Evolutionary conservation across 2,888 invertebrate species (phyloP).

Genomic region (Sarcophaga caerulescens): DNA sequence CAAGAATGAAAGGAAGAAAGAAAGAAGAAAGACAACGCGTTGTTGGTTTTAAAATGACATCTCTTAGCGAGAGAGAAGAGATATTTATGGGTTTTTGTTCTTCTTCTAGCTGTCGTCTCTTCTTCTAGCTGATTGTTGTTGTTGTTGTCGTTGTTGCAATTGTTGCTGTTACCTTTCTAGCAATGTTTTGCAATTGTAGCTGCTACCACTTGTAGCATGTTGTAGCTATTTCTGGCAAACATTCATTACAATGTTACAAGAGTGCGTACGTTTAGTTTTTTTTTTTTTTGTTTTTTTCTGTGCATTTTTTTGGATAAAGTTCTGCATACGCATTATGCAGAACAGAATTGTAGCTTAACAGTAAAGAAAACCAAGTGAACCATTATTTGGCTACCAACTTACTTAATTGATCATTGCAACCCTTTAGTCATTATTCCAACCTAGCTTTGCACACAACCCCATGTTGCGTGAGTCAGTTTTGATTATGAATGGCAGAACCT

Average conservation of each 20-base stretch:
- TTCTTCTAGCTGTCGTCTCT: not conserved
- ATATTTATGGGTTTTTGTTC: constrained; percentile 62
- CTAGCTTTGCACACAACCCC: too few species aligned
- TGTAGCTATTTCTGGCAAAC: not conserved
- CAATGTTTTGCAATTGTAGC: constrained; percentile 42
- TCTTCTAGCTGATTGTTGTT: not conserved
- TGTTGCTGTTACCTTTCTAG: constrained; percentile 7
- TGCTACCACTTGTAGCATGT: constrained; percentile 23
- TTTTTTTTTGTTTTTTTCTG: too few species aligned
- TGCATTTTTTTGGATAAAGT: too few species aligned
- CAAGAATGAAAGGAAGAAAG: not conserved
- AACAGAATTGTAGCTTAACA: too few species aligned
- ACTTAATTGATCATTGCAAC: too few species aligned
- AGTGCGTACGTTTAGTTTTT: constrained; percentile 11
- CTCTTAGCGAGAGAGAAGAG: constrained; percentile 4
- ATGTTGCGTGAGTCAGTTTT: too few species aligned
- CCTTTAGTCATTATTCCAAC: too few species aligned
- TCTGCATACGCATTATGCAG: too few species aligned
- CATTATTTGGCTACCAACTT: not conserved
- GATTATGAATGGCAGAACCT: too few species aligned
- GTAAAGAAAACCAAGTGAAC: too few species aligned
- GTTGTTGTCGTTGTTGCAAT: too few species aligned
- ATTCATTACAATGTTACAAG: not conserved
- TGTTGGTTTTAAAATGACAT: not conserved
- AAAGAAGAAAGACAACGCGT: not conserved